A percentile compares a stretch with the other conserved stretches of the same genome.
phyloP scores from a whole-genome alignment of 2,113 vertebrate species.

The Carassius gibelio region DNA sequence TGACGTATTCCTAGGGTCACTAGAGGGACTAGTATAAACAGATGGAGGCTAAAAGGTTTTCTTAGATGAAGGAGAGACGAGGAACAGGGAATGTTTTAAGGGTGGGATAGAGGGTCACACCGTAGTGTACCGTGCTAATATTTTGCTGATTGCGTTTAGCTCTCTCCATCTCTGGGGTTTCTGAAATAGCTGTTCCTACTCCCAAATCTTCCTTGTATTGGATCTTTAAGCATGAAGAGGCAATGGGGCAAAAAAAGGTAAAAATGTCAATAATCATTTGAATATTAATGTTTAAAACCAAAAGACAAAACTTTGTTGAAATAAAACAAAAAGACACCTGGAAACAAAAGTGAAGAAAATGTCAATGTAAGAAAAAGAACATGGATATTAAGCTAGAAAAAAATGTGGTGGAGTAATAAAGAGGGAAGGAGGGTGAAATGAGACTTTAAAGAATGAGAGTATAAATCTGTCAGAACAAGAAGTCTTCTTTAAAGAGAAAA shows the following conservation, averaged over 20 bases:
- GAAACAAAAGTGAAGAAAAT: not conserved
- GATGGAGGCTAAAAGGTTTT: slow-evolving; percentile 19
- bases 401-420: not conserved
- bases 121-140: slow-evolving; percentile 89
- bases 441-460: not conserved
- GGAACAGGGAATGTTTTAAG: not conserved
- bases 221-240: slow-evolving; percentile 79
- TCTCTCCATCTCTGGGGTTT: slow-evolving; percentile 97
- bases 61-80: slow-evolving; percentile 4
- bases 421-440: not conserved
- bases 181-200: slow-evolving; percentile 89
- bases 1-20: not conserved
- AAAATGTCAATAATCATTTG: not conserved
- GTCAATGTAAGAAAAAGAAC: not conserved
- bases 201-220: slow-evolving; percentile 92
- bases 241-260: slow-evolving; percentile 16
- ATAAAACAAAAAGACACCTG: not conserved
- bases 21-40: slow-evolving; percentile 29
- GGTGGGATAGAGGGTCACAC: slow-evolving; percentile 50
- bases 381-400: not conserved
- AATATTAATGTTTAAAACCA: not conserved
- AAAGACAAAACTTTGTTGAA: not conserved
- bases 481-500: slow-evolving; percentile 28
- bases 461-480: slow-evolving; percentile 15
- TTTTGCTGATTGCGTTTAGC: slow-evolving; percentile 93